phyloP scores from a whole-genome alignment of 2,888 invertebrate genomes.

The Petrolisthes cinctipes region DNA sequence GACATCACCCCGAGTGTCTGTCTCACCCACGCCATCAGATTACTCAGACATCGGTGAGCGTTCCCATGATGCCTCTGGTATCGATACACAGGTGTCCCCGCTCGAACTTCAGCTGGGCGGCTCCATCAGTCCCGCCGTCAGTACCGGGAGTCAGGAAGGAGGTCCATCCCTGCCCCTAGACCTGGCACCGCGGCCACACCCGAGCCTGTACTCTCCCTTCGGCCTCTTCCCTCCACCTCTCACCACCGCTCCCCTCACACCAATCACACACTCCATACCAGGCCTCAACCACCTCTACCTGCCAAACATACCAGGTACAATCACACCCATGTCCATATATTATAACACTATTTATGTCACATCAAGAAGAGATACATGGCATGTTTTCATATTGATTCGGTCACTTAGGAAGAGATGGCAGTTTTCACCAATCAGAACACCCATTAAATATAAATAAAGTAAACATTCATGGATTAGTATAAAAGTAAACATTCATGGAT shows the following conservation, averaged over 20 bases:
- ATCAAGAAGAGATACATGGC: too few species aligned
- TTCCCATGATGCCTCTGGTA: slow-evolving; percentile 45
- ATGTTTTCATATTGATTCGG: too few species aligned
- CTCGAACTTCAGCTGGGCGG: slow-evolving; percentile 47
- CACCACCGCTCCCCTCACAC: slow-evolving; percentile 83
- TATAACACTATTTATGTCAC: too few species aligned
- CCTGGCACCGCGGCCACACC: slow-evolving; percentile 56
- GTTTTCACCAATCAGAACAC: too few species aligned
- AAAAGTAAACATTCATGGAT: too few species aligned
- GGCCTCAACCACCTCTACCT: slow-evolving; percentile 90
- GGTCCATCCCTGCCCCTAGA: slow-evolving; percentile 59
- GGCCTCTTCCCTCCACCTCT: slow-evolving; percentile 78
- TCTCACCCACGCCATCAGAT: slow-evolving; percentile 65
- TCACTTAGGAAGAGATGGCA: too few species aligned
- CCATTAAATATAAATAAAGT: too few species aligned
- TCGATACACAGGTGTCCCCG: slow-evolving; percentile 45
- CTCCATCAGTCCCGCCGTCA: slow-evolving; percentile 58
- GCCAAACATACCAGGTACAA: slow-evolving; percentile 74
- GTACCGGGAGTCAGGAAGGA: slow-evolving; percentile 54
- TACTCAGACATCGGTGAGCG: slow-evolving; percentile 61
- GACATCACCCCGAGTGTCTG: slow-evolving; percentile 62
- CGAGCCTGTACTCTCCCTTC: slow-evolving; percentile 70
- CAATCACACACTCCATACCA: slow-evolving; percentile 84
- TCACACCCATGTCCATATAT: too few species aligned
- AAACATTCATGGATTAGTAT: too few species aligned